phyloP scores from a whole-genome alignment of 1,140 invertebrate genomes.

The Drosophila eugracilis region DNA sequence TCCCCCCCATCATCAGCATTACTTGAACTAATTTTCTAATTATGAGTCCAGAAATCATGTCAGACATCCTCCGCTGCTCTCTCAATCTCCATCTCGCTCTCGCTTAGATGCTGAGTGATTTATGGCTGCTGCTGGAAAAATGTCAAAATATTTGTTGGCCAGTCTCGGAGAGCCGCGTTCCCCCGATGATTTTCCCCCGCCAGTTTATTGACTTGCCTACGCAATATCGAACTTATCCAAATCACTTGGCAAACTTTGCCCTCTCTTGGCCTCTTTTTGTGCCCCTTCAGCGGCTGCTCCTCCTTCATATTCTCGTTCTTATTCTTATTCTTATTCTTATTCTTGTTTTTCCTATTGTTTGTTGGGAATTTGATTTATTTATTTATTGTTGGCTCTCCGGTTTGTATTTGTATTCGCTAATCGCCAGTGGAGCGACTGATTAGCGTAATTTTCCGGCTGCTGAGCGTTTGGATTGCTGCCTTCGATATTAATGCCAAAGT shows the following conservation, averaged over 20 bases:
- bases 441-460: constrained; percentile 75
- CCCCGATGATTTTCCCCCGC: constrained; percentile 11
- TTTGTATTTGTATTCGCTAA: constrained; percentile 52
- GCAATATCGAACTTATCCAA: constrained; percentile 75
- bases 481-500: constrained; percentile 44
- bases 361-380: constrained; percentile 76
- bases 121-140: constrained; percentile 77
- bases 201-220: constrained; percentile 47
- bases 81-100: constrained; percentile 37
- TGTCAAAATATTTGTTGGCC: constrained; percentile 76
- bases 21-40: constrained; percentile 81
- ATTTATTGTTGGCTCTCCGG: constrained; percentile 71
- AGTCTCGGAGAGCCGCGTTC: constrained; percentile 8
- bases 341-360: constrained; percentile 18
- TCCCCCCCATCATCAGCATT: constrained; percentile 20
- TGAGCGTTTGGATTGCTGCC: constrained; percentile 18
- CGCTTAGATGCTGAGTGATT: constrained; percentile 60
- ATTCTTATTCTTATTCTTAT: constrained; percentile 8
- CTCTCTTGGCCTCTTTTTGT: constrained; percentile 26
- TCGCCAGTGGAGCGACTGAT: constrained; percentile 78
- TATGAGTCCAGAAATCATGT: constrained; percentile 79
- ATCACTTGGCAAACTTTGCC: constrained; percentile 68
- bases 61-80: constrained; percentile 32
- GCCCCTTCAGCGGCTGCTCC: constrained; percentile 2
- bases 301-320: too few relatives aligned